Evolutionary conservation across 2,888 invertebrate genomes (phyloP), one percentile per base, ranked within the genome.

Genomic region (Achlya flavicornis): DNA sequence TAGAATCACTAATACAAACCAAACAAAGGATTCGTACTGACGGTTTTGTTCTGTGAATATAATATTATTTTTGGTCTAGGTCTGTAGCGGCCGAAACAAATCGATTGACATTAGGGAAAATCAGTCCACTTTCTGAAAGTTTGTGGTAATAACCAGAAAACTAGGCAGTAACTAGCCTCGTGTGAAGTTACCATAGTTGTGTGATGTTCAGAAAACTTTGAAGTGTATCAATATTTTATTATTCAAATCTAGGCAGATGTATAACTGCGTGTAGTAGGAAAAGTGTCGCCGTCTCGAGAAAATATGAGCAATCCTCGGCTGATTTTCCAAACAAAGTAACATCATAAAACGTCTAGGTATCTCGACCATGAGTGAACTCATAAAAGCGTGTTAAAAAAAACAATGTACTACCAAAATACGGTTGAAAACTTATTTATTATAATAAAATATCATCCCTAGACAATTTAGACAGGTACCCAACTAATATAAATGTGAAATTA

Each of bases 401-500:
- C 14, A 43, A 3, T 14, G 12, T 43, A 2, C 43, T 12, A 11
- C 12, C n/a, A 14, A 46, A 46, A 46, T 5, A 14, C 46, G 3
- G n/a, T 4, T n/a, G n/a, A 46, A 46, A n/a, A n/a, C n/a, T n/a
- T n/a, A n/a, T n/a, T n/a, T n/a, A n/a, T n/a, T n/a, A n/a, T 26
- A 26, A 26, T 3, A 46, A 19, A 53, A 53, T 3, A 53, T 53
- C 10, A 19, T 19, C 53, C 53, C 53, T 19, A 16, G 53, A 10
- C 19, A 19, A 19, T 19, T 53, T 19, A 1, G 53, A 19, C 10
- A 19, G 19, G 19, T 53, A 53, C 4, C 3, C n/a, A 53, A 53
- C 62, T 59, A 60, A 46, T 76, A 75, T 75, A 77, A 79, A 74
- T 67, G 65, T 68, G 66, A 70, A 78, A 77, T 78, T 74, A 80